Base-by-base conservation (phyloP, 2,113 vertebrate species). In the Nestor notabilis region DNA sequence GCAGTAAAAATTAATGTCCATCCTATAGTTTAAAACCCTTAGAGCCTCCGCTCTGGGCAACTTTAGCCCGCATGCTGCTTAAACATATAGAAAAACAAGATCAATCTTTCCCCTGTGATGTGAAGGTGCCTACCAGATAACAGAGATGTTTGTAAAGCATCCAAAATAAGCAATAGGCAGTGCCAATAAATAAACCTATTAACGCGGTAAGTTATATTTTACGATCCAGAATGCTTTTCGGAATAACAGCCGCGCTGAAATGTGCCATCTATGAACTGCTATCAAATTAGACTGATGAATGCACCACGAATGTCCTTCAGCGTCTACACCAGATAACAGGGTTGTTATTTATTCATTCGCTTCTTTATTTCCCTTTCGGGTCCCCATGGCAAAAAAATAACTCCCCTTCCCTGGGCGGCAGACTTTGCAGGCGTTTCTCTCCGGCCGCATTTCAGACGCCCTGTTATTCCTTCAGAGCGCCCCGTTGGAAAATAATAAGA, bases 151-250 rank as follows among this genome's bases (percentile, higher is more conserved):
- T 98, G 98, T 98, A 98, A 97, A 96, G 97, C 97, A 97, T 98
- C 98, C 98, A 98, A 98, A 98, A 98, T 97, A 98, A 98, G 97
- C 98, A 98, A 96, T 97, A 97, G 98, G 96, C 97, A 97, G 97
- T 94, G 97, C 97, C 98, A 98, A 98, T 98, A 98, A 98, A 98
- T 98, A 98, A 98, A 97, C 97, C 97, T 98, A 98, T 98, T 98
- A 98, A 98, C 97, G 94, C 91, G 97, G 97, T 97, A 98, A 98
- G 98, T 98, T 98, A 96, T 98, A 98, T 98, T 98, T 98, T 98
- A 98, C 96, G 98, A 98, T 98, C 97, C 97, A 97, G 97, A 95
- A 95, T 96, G 97, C 97, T 97, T 98, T 98, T 98, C 94, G 78
- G 93, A 98, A 95, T 98, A 97, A 97, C 96, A 96, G 91, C 95